These are phyloP conservation scores for Diceros bicornis DNA, from an alignment of 2,797 vertebrate species.

Conservation along the genomic window DNA sequence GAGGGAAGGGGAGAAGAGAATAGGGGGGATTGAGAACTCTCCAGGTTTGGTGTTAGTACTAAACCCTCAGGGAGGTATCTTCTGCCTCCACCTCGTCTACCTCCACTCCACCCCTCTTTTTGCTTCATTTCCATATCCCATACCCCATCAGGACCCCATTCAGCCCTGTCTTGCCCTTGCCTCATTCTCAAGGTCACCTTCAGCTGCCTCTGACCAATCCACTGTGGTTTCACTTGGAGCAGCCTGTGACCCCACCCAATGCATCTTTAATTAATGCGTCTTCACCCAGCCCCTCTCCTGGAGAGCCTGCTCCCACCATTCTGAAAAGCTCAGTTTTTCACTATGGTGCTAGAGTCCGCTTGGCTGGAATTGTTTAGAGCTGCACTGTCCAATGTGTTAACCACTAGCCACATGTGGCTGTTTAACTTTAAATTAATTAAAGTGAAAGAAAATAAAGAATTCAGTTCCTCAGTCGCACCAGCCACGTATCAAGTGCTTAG, in stretches of 20 bases:
- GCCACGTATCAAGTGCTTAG: not conserved
- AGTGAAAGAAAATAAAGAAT: conserved; percentile 29
- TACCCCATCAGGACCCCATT: not conserved
- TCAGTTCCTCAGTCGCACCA: not conserved
- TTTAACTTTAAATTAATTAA: conserved; percentile 49
- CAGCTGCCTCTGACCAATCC: not conserved
- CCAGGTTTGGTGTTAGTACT: not conserved
- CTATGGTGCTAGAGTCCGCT: not conserved
- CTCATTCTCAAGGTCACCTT: not conserved
- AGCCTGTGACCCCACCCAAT: rapidly evolving
- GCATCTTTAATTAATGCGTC: not conserved
- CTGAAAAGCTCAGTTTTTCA: not conserved
- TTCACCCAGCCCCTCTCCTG: not conserved
- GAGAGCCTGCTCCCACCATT: not conserved
- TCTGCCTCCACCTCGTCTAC: not conserved
- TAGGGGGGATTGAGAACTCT: not conserved
- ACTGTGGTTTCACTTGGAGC: not conserved
- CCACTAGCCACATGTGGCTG: not conserved
- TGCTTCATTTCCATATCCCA: not conserved
- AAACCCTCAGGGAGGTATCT: not conserved
- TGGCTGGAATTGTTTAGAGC: not conserved
- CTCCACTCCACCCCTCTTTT: not conserved
- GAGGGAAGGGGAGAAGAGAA: too few relatives aligned
- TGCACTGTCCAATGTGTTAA: not conserved
- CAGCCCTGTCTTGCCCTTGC: not conserved